These are phyloP conservation scores for Cistogaster globosa DNA, from an alignment of 2,888 invertebrate species.

Conservation along the genomic window DNA sequence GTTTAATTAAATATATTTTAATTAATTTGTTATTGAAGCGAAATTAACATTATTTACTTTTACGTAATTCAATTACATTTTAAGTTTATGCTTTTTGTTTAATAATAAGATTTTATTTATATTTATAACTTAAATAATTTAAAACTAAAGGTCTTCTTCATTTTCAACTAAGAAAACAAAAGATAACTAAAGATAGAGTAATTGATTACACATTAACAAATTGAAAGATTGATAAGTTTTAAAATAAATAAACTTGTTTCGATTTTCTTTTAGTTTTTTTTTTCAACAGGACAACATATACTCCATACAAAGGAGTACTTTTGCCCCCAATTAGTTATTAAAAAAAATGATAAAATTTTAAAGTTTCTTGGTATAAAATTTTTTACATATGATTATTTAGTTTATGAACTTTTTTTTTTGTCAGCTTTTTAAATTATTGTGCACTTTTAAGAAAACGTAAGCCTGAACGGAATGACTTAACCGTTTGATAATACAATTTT, in stretches of 20 bases:
- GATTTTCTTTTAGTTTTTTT: background rate
- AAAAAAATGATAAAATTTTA: background rate
- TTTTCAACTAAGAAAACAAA: conserved; percentile 53
- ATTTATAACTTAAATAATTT: conserved; percentile 61
- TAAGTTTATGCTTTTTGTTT: conserved; percentile 42
- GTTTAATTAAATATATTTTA: conserved; percentile 17
- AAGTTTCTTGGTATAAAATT: background rate
- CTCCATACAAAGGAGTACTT: conserved; percentile 20
- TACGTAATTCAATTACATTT: conserved; percentile 75
- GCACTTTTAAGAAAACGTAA: conserved; percentile 17
- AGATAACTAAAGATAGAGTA: conserved; percentile 21
- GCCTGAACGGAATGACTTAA: background rate
- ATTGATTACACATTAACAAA: conserved; percentile 44
- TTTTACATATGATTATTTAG: background rate
- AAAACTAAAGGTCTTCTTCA: conserved; percentile 57
- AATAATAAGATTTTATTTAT: conserved; percentile 60
- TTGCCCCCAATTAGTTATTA: background rate
- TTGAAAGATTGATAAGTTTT: conserved; percentile 50
- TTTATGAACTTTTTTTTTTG: background rate
- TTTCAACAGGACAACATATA: background rate
- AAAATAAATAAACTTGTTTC: conserved; percentile 29
- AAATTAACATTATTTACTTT: conserved; percentile 68
- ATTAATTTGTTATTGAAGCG: conserved; percentile 45
- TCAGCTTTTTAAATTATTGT: conserved; percentile 26
- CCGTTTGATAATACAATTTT: background rate